Conservation (phyloP, 1,140 invertebrate species). For the Zeugodacus cucurbitae region DNA sequence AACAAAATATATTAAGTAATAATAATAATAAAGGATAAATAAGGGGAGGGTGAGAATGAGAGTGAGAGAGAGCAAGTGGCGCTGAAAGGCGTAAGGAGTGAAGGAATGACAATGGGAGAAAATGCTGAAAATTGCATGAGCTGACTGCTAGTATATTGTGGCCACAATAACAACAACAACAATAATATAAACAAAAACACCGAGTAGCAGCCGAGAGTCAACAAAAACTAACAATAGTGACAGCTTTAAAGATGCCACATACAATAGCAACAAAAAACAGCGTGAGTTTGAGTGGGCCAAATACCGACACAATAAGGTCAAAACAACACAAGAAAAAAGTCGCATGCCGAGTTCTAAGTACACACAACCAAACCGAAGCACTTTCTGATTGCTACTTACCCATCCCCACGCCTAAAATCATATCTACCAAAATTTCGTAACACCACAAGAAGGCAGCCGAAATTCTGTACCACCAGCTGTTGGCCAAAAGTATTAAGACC, state of each 20-base stretch:
- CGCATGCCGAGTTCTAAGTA: background rate
- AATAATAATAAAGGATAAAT: background rate
- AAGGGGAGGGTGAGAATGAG: background rate
- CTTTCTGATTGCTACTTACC: background rate
- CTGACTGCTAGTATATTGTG: background rate
- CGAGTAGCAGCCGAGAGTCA: background rate
- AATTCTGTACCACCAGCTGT: too few relatives aligned
- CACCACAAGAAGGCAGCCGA: background rate
- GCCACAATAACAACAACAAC: background rate
- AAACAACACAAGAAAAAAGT: too few relatives aligned
- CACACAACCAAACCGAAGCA: background rate
- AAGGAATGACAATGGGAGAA: background rate
- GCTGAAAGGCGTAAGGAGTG: background rate
- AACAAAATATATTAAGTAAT: conserved; percentile 11
- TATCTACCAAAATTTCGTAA: background rate
- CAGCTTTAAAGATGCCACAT: background rate
- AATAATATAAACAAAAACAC: background rate
- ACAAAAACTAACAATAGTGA: background rate
- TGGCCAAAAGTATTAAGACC: background rate
- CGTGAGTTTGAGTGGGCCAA: background rate
- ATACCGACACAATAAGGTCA: background rate
- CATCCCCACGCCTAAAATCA: background rate
- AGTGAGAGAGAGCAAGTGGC: too few relatives aligned
- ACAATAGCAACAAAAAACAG: background rate
- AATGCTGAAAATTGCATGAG: too few relatives aligned